These are phyloP conservation scores for Urocyon cinereoargenteus DNA, from an alignment of 2,797 vertebrate genomes.

Conservation along the genomic window DNA sequence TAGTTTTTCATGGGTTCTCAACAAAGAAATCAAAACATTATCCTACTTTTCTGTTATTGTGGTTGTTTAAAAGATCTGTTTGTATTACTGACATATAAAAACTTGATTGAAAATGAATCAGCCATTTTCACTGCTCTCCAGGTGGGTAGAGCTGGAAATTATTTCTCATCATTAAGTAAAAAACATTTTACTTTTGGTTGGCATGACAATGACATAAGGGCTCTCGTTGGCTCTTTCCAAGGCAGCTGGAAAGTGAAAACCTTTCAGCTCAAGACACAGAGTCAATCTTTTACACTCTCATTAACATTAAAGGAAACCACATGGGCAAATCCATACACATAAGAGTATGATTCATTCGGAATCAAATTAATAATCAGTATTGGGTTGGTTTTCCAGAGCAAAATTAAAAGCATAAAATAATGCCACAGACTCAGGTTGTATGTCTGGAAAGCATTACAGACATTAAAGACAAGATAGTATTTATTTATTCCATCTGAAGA, in stretches of 20 bases:
- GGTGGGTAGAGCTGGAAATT: conserved; percentile 80
- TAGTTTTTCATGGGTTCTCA: conserved; percentile 31
- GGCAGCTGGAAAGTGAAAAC: conserved; percentile 75
- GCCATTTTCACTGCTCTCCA: conserved; percentile 80
- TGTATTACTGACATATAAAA: conserved; percentile 78
- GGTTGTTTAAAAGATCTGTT: conserved; percentile 68
- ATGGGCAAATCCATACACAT: conserved; percentile 60
- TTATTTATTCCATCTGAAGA: not conserved
- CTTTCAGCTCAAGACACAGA: conserved; percentile 63
- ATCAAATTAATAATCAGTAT: conserved; percentile 72
- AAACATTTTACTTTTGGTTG: conserved; percentile 77
- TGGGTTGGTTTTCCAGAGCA: conserved; percentile 76
- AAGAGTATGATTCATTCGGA: conserved; percentile 63
- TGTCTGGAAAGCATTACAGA: not conserved
- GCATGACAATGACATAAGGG: conserved; percentile 82
- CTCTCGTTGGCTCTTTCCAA: conserved; percentile 78
- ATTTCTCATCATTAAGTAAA: conserved; percentile 85
- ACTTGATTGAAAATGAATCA: conserved; percentile 69
- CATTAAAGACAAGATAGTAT: not conserved
- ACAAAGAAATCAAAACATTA: conserved; percentile 63
- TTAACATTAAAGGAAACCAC: conserved; percentile 25
- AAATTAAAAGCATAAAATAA: conserved; percentile 58
- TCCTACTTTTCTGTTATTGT: conserved; percentile 63
- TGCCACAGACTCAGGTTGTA: conserved; percentile 8
- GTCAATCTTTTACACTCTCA: conserved; percentile 50